A percentile compares a stretch with the other conserved stretches of the same genome.
Evolutionary conservation across 2,888 invertebrate genomes (phyloP).

Genomic region (Eupithecia pulchellata): DNA sequence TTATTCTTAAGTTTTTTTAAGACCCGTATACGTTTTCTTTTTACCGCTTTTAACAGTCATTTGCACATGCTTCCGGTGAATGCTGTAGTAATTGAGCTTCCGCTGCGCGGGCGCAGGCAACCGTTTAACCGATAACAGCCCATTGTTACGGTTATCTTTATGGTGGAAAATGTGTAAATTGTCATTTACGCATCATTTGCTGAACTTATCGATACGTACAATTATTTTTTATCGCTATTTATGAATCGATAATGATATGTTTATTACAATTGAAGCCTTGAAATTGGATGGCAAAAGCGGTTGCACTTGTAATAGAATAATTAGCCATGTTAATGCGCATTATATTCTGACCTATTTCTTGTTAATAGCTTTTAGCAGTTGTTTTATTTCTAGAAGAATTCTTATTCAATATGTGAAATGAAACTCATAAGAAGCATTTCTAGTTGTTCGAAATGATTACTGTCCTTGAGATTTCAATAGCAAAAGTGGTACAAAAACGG

Average conservation of each 20-base stretch:
- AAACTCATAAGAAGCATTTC: neutral
- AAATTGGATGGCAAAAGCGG: constrained; percentile 21
- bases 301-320: constrained; percentile 24
- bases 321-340: neutral
- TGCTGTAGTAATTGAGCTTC: constrained; percentile 44
- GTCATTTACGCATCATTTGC: constrained; percentile 46
- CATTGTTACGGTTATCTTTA: constrained; percentile 46
- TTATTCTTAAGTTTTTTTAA: constrained; percentile 1
- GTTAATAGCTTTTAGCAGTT: constrained; percentile 6
- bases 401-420: neutral
- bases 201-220: constrained; percentile 24
- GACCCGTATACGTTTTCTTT: constrained; percentile 29
- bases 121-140: constrained; percentile 42
- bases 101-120: constrained; percentile 43
- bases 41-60: constrained; percentile 37
- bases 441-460: neutral
- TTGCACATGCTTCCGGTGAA: constrained; percentile 45
- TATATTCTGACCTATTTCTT: neutral
- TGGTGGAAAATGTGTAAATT: constrained; percentile 45
- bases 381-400: too few species aligned
- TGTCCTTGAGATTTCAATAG: constrained; percentile 26
- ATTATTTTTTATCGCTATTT: constrained; percentile 11
- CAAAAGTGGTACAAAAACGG: constrained; percentile 32
- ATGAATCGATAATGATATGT: constrained; percentile 20
- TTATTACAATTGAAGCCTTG: constrained; percentile 11